A percentile compares a stretch with the other conserved stretches of the same genome.
Conservation (phyloP, 2,888 invertebrate genomes). For the Meloe dianella region DNA sequence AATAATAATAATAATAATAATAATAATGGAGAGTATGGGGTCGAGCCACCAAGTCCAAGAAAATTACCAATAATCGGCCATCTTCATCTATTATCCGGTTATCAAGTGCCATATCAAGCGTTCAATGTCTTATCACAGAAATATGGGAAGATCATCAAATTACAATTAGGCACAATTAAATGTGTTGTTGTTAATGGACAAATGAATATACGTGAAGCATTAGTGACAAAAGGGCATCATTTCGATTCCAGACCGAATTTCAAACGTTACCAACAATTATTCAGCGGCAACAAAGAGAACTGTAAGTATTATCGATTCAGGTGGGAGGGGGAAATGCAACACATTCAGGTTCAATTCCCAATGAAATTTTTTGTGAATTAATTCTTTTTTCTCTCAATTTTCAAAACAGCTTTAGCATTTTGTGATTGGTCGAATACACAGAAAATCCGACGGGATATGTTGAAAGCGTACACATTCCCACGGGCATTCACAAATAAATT, state of each 20-base stretch:
- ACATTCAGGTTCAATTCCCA: background rate
- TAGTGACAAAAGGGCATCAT: slow-evolving; percentile 64
- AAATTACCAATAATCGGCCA: slow-evolving; percentile 66
- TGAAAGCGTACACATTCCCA: slow-evolving; percentile 66
- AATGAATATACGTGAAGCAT: slow-evolving; percentile 65
- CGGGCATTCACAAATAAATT: slow-evolving; percentile 64
- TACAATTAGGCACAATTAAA: slow-evolving; percentile 64
- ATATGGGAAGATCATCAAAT: slow-evolving; percentile 64
- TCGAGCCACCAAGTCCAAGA: slow-evolving; percentile 62
- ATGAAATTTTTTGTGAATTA: too few relatives aligned
- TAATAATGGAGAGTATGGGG: background rate
- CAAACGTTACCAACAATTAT: slow-evolving; percentile 66
- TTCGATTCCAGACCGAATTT: slow-evolving; percentile 73
- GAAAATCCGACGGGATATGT: slow-evolving; percentile 66
- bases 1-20: background rate
- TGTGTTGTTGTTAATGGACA: slow-evolving; percentile 67
- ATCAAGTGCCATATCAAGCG: slow-evolving; percentile 67
- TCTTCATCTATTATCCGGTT: slow-evolving; percentile 63
- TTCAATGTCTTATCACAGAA: slow-evolving; percentile 62
- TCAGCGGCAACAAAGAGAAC: slow-evolving; percentile 70
- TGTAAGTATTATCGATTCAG: slow-evolving; percentile 65
- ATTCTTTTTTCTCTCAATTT: too few relatives aligned
- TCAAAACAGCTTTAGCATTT: slow-evolving; percentile 68
- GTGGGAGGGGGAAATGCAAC: too few relatives aligned
- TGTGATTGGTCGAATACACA: slow-evolving; percentile 73